Evolutionary conservation across 2,113 vertebrate species (phyloP).

Genomic region (Pycnonotus jocosus): DNA sequence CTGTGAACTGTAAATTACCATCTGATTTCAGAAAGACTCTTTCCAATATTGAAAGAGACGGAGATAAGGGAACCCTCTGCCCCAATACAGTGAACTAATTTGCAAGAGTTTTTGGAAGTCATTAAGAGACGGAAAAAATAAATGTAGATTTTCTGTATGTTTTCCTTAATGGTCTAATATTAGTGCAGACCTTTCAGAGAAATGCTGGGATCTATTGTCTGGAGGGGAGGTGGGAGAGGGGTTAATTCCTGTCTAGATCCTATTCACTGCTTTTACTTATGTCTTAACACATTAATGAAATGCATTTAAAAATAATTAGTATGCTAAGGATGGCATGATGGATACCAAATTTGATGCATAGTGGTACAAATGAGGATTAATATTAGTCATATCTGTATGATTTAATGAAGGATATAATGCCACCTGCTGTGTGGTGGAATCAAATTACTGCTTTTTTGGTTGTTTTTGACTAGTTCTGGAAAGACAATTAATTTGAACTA

Average conservation of each 20-base stretch:
- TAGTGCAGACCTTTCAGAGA: neutral
- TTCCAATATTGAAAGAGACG: neutral
- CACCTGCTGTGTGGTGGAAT: constrained; percentile 40
- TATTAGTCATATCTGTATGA: constrained; percentile 27
- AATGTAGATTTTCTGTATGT: neutral
- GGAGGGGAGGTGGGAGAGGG: neutral
- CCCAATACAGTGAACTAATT: neutral
- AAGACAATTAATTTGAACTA: constrained; percentile 10
- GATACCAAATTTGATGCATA: constrained; percentile 12
- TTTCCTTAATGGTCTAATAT: neutral
- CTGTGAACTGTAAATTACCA: neutral
- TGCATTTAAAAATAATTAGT: neutral
- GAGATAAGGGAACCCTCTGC: neutral
- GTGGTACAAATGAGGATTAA: constrained; percentile 20
- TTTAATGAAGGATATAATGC: constrained; percentile 48
- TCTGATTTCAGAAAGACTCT: neutral
- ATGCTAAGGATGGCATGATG: neutral
- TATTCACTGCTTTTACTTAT: neutral
- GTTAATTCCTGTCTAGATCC: neutral
- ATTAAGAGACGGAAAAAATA: neutral
- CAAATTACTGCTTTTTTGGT: constrained; percentile 10
- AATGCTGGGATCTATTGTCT: neutral
- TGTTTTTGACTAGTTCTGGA: constrained; percentile 36
- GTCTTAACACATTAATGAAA: neutral
- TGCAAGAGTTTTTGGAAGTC: neutral